Evolutionary conservation across 2,797 vertebrate genomes (phyloP).

Genomic region (Aratinga solstitialis): DNA sequence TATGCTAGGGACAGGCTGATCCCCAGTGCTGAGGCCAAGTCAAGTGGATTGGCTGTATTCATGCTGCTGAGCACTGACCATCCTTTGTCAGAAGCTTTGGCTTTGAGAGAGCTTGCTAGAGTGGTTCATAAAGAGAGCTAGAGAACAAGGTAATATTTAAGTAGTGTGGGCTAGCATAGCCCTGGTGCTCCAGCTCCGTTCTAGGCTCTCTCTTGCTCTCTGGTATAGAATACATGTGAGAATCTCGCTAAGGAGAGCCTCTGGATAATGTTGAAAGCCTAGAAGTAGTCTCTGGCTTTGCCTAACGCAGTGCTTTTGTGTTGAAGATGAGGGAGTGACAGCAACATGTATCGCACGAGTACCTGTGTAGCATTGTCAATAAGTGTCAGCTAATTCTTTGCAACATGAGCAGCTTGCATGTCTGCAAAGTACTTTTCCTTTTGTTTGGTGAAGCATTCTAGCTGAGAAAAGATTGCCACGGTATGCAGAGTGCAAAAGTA

Average conservation of each 20-base stretch:
- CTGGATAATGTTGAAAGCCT: neutral
- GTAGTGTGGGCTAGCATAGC: neutral
- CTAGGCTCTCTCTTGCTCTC: neutral
- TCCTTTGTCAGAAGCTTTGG: neutral
- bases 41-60: neutral
- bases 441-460: neutral
- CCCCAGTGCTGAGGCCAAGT: neutral
- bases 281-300: neutral
- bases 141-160: neutral
- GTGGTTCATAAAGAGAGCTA: neutral
- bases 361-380: neutral
- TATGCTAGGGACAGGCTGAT: neutral
- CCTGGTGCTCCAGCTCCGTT: neutral
- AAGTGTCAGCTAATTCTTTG: neutral
- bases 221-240: neutral
- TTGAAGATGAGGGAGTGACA: neutral
- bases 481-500: neutral
- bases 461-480: neutral
- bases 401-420: neutral
- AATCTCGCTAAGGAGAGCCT: neutral
- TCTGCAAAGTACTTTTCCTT: neutral
- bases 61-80: neutral
- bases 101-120: neutral
- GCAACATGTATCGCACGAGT: neutral
- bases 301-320: neutral